These are phyloP conservation scores for Drosophila sturtevanti DNA, from an alignment of 1,140 invertebrate species.

Conservation along the genomic window DNA sequence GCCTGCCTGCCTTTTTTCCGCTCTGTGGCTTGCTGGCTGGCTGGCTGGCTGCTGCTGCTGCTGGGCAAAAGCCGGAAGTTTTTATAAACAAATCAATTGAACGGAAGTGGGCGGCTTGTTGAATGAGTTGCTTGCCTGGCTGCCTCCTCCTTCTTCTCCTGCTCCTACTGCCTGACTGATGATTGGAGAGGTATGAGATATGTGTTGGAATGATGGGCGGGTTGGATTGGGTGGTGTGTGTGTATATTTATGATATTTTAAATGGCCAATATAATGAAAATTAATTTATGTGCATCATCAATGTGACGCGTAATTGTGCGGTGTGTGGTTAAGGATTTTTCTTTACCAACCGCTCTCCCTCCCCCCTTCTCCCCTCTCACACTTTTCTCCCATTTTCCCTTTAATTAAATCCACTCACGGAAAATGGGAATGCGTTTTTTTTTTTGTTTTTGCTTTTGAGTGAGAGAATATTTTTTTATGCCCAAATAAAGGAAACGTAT, in stretches of 20 bases:
- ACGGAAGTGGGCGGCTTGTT: slow-evolving; percentile 64
- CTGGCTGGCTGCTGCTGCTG: slow-evolving; percentile 7
- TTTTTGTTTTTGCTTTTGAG: background rate
- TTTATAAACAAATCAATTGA: slow-evolving; percentile 77
- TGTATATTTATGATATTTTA: slow-evolving; percentile 62
- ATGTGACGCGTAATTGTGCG: slow-evolving; percentile 28
- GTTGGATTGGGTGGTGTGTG: background rate
- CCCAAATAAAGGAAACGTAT: background rate
- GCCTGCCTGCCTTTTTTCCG: background rate
- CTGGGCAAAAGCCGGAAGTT: slow-evolving; percentile 63
- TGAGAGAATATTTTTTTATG: too few species aligned
- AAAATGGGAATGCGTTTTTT: background rate
- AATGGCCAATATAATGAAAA: slow-evolving; percentile 31
- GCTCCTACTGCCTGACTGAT: slow-evolving; percentile 27
- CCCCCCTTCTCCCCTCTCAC: too few species aligned
- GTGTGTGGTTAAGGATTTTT: slow-evolving; percentile 12
- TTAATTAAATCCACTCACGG: background rate
- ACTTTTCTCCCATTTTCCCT: background rate
- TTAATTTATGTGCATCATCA: slow-evolving; percentile 39
- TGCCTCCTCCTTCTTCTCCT: slow-evolving; percentile 10
- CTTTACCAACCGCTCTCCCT: too few species aligned
- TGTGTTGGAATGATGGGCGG: background rate
- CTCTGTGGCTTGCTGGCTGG: too few species aligned
- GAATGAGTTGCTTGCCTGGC: slow-evolving; percentile 2
- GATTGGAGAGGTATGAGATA: slow-evolving; percentile 21